Evolutionary conservation across 1,140 invertebrate genomes (phyloP), one percentile per base, ranked within the genome.

Genomic region (Palaemon carinicauda): DNA sequence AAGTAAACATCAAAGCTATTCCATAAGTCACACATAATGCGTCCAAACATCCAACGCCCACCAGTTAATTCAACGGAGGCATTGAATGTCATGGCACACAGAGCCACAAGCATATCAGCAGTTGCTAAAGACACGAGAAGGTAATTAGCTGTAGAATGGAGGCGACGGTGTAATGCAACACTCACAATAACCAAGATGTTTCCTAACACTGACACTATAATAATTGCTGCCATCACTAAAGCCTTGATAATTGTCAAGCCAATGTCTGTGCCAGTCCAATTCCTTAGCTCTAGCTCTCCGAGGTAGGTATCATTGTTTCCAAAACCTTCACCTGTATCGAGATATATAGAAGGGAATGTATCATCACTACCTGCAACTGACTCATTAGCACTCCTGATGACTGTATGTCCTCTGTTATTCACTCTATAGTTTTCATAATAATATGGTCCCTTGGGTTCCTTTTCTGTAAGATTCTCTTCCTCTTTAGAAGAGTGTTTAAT

Each of bases 31-130:
- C 98, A 99, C 94, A 98, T 96, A 88, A 96, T 93, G 90, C 94
- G 93, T 0, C 96, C 96, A 91, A 98, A 98, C 82, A 97, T 91
- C 98, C 98, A 99, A 19, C 86, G 80, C 50, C 94, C 84, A 0
- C 84, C 94, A 27, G 95, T 95, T 1, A 97, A 91, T 90, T 96
- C 95, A 12, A 97, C 94, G 90, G 95, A 96, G 24, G 97, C 96
- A 92, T 98, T 98, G 92, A 98, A 98, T 24, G 96, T 97, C 97
- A 97, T 97, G 60, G 96, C 96, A 90, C 97, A 96, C 24, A 98
- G 92, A 7, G 97, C 97, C 12, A 99, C 97, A 27, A 98, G 92
- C 91, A 97, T 94, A 91, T 98, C 97, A 5, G 97, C 97, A 89
- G 97, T 95, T 0, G 97, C 96, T 21, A 98, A 92, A 56, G 96